These are phyloP conservation scores for Exocentrus adspersus DNA, from an alignment of 2,888 invertebrate species.

Conservation along the genomic window DNA sequence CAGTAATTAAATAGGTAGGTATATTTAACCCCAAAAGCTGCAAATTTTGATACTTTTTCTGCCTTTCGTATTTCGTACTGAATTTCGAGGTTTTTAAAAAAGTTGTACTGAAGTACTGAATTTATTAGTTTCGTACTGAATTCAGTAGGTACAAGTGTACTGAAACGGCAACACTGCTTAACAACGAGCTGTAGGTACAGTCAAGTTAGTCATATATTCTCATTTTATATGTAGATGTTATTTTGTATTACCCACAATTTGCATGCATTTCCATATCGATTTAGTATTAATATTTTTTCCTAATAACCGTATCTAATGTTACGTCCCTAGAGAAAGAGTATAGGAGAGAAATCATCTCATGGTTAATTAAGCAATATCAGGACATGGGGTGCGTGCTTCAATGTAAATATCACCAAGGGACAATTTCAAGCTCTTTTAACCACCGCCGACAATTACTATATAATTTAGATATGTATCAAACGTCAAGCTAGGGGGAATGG, in stretches of 20 bases:
- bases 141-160: too few relatives aligned
- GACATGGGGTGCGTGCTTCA: slow-evolving; percentile 53
- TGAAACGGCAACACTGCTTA: too few relatives aligned
- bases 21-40: too few relatives aligned
- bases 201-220: too few relatives aligned
- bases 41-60: too few relatives aligned
- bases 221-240: slow-evolving; percentile 26
- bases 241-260: slow-evolving; percentile 42
- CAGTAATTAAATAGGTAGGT: too few relatives aligned
- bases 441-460: slow-evolving; percentile 63
- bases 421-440: slow-evolving; percentile 66
- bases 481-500: slow-evolving; percentile 31
- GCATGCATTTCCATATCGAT: slow-evolving; percentile 48
- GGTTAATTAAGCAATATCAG: slow-evolving; percentile 61
- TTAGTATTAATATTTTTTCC: slow-evolving; percentile 43
- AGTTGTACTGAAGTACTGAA: too few relatives aligned
- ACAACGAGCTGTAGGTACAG: too few relatives aligned
- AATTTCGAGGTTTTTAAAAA: too few relatives aligned
- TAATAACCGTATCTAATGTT: slow-evolving; percentile 51
- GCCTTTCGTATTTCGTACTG: too few relatives aligned
- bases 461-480: slow-evolving; percentile 64
- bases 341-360: slow-evolving; percentile 55
- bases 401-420: slow-evolving; percentile 61
- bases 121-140: too few relatives aligned
- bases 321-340: slow-evolving; percentile 44